Base-by-base conservation (phyloP, 2,113 vertebrate genomes). In the Chascanopsetta lugubris region DNA sequence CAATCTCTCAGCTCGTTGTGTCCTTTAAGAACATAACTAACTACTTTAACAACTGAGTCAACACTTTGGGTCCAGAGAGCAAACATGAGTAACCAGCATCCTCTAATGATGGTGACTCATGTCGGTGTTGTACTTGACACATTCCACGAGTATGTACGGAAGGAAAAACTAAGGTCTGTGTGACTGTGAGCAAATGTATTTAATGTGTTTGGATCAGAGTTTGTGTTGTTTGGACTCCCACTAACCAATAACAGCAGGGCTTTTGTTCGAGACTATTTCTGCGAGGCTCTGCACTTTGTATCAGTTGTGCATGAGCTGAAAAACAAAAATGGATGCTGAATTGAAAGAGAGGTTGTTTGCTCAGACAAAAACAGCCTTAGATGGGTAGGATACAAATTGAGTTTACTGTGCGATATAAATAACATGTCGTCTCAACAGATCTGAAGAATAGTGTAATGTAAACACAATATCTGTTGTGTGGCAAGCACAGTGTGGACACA, bases 11-110 rank as follows among this genome's bases (percentile, higher is more conserved):
- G 38, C 25, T 32, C n/a, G 13, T 20, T 11, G 2, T 20, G 12
- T 12, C 54, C 34, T 55, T 68, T 22, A 65, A 27, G 11, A 68
- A 30, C 73, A 61, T 45, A 50, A 38, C 57, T 43, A 17, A n/a
- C n/a, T n/a, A n/a, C n/a, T 45, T 63, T 47, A 47, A 43, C 10
- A 9, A n/a, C 4, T 72, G 66, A 86, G 66, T 83, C 77, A 83
- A 40, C 27, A 26, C 34, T 55, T 64, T 73, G 69, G 71, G 34
- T 49, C 34, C 24, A 32, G 54, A 29, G 47, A 30, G 30, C 6
- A 30, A 30, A 58, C 29, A 43, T 76, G 80, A 83, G 60, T 71
- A n/a, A 82, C 46, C 47, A 22, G 7, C 12, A 8, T 53, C 32
- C 25, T 53, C 26, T 21, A 66, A 50, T 15, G 76, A 64, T 61